Conservation (phyloP, 2,797 vertebrate species). For the Sebastes cheni region DNA sequence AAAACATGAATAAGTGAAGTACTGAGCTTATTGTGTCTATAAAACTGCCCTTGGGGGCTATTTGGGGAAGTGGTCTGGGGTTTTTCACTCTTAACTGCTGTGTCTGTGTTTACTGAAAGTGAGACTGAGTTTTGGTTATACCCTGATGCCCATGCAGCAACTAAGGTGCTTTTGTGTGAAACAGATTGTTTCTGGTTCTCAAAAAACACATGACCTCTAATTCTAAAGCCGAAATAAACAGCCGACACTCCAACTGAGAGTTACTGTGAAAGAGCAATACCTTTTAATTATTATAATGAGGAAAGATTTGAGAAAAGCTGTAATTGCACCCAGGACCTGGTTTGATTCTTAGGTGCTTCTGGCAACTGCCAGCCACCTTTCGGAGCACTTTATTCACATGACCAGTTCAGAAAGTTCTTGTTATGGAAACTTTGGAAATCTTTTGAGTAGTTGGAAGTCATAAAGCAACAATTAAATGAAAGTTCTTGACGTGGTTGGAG, state of each 20-base stretch:
- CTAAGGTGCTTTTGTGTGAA: slow-evolving; percentile 47
- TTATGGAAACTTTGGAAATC: neutral
- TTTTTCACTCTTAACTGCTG: slow-evolving; percentile 66
- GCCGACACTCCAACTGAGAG: slow-evolving; percentile 46
- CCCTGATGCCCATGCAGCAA: slow-evolving; percentile 16
- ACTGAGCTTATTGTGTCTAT: slow-evolving; percentile 40
- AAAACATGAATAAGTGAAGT: neutral
- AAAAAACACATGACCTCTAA: slow-evolving; percentile 42
- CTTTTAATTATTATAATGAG: slow-evolving; percentile 69
- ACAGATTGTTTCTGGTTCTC: slow-evolving; percentile 28
- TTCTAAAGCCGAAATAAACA: slow-evolving; percentile 57
- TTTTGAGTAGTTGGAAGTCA: neutral
- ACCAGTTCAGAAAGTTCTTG: neutral
- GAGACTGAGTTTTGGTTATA: slow-evolving; percentile 49
- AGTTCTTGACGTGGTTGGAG: neutral
- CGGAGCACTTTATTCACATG: neutral
- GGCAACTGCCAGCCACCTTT: slow-evolving; percentile 43
- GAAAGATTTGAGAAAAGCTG: slow-evolving; percentile 50
- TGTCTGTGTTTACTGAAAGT: slow-evolving; percentile 71
- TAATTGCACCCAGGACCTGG: slow-evolving; percentile 63
- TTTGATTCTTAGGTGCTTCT: slow-evolving; percentile 51
- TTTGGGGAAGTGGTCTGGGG: slow-evolving; percentile 65
- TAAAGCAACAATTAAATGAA: neutral
- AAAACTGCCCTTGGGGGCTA: slow-evolving; percentile 26
- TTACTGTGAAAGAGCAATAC: slow-evolving; percentile 41